Conservation (phyloP, 2,888 invertebrate genomes). For the Plagodis pulveraria region DNA sequence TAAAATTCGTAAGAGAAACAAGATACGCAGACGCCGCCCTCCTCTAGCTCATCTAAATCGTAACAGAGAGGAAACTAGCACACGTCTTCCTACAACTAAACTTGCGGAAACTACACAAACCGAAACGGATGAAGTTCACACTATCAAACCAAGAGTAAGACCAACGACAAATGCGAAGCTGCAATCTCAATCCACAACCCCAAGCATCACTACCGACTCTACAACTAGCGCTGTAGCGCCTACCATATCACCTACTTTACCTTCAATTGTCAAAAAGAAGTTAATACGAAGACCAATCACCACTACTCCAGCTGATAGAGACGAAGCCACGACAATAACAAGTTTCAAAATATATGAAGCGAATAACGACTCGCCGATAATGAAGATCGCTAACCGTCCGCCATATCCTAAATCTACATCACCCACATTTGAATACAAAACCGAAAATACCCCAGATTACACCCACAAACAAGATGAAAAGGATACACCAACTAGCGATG, state of each 20-base stretch:
- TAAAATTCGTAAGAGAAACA: conserved; percentile 72
- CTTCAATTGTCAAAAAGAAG: conserved; percentile 74
- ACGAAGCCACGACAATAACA: conserved; percentile 67
- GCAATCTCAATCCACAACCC: conserved; percentile 70
- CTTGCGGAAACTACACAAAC: conserved; percentile 59
- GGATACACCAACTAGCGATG: conserved; percentile 81
- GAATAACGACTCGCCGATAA: conserved; percentile 75
- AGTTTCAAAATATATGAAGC: conserved; percentile 54
- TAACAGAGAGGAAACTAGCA: conserved; percentile 60
- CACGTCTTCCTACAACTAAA: conserved; percentile 40
- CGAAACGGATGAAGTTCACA: conserved; percentile 63
- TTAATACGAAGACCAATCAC: conserved; percentile 64
- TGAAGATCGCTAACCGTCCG: conserved; percentile 78
- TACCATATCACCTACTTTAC: conserved; percentile 74
- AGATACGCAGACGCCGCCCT: conserved; percentile 77
- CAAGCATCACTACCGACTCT: conserved; percentile 72
- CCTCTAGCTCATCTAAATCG: conserved; percentile 59
- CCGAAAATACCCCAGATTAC: conserved; percentile 69
- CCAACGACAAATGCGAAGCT: conserved; percentile 57
- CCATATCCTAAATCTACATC: conserved; percentile 56
- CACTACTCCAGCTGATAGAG: conserved; percentile 57
- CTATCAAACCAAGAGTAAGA: conserved; percentile 68
- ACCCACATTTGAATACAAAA: conserved; percentile 57
- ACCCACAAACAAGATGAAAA: conserved; percentile 82
- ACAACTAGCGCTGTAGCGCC: conserved; percentile 75